Conservation (phyloP, 2,113 vertebrate species). For the Sylvilagus bachmani region DNA sequence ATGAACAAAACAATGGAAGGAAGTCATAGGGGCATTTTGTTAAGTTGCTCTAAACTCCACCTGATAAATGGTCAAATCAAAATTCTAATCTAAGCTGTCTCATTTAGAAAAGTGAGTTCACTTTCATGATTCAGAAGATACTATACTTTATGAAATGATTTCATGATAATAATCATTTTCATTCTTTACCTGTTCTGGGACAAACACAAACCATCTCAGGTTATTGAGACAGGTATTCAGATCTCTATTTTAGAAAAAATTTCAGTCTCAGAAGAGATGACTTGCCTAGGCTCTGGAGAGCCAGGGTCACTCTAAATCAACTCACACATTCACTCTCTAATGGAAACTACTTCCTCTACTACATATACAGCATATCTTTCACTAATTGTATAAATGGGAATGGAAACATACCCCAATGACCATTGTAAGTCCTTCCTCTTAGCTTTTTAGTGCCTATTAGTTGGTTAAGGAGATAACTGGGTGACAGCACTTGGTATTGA, state of each 20-base stretch:
- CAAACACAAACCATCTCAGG: background rate
- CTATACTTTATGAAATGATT: background rate
- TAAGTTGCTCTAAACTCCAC: background rate
- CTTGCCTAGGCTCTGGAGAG: background rate
- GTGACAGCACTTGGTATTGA: background rate
- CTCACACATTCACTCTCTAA: background rate
- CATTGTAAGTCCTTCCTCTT: background rate
- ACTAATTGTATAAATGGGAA: background rate
- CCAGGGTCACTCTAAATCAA: background rate
- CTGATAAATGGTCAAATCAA: background rate
- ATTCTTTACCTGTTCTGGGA: background rate
- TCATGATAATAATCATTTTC: conserved; percentile 10
- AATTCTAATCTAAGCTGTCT: background rate
- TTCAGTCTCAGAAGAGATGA: background rate
- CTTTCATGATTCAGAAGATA: background rate
- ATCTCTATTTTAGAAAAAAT: background rate
- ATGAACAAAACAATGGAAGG: background rate
- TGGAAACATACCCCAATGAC: background rate
- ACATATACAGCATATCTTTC: background rate
- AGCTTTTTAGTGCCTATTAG: background rate
- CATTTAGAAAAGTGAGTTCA: background rate
- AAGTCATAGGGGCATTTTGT: background rate
- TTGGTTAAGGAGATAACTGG: background rate
- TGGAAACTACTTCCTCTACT: background rate
- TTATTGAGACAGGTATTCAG: background rate